A percentile compares a stretch with the other conserved stretches of the same genome.
These are phyloP conservation scores for Conopomorpha cramerella DNA, from an alignment of 1,140 invertebrate species.

Conservation along the genomic window DNA sequence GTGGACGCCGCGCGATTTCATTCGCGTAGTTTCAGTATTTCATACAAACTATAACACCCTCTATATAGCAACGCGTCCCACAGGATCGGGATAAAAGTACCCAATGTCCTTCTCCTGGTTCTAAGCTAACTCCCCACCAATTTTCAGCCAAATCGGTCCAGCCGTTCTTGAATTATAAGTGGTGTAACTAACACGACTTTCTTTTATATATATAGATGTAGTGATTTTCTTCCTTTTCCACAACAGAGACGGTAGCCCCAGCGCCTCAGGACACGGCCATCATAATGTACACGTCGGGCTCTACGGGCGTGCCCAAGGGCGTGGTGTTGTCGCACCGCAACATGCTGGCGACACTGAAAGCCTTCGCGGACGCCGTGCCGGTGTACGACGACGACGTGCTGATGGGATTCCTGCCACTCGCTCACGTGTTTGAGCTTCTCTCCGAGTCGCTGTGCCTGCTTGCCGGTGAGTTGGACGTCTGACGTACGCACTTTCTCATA, in stretches of 20 bases:
- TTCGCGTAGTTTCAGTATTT: too few relatives aligned
- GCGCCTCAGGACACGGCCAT: slow-evolving; percentile 81
- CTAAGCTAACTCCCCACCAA: too few relatives aligned
- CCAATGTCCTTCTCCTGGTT: too few relatives aligned
- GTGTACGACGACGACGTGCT: slow-evolving; percentile 80
- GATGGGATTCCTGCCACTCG: slow-evolving; percentile 94
- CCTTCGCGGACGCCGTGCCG: slow-evolving; percentile 81
- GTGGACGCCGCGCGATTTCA: too few relatives aligned
- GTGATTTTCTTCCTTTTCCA: slow-evolving; percentile 4
- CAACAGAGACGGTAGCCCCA: slow-evolving; percentile 63
- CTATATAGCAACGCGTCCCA: too few relatives aligned
- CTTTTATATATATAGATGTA: slow-evolving; percentile 2
- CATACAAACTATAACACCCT: too few relatives aligned
- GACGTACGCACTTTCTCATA: too few relatives aligned
- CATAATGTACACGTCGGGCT: slow-evolving; percentile 96
- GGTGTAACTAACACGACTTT: too few relatives aligned
- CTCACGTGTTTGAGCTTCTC: slow-evolving; percentile 95
- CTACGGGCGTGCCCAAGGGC: slow-evolving; percentile 89
- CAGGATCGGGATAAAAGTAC: too few relatives aligned
- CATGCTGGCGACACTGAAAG: slow-evolving; percentile 85
- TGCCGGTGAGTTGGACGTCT: slow-evolving; percentile 40
- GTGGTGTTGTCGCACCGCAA: slow-evolving; percentile 89
- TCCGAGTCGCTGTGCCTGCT: slow-evolving; percentile 75
- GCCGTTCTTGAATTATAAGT: too few relatives aligned
- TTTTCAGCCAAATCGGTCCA: too few relatives aligned